Percentiles rank a stretch among this genome's conserved stretches.
phyloP scores from a whole-genome alignment of 2,113 vertebrate species.

The Erythrolamprus reginae region DNA sequence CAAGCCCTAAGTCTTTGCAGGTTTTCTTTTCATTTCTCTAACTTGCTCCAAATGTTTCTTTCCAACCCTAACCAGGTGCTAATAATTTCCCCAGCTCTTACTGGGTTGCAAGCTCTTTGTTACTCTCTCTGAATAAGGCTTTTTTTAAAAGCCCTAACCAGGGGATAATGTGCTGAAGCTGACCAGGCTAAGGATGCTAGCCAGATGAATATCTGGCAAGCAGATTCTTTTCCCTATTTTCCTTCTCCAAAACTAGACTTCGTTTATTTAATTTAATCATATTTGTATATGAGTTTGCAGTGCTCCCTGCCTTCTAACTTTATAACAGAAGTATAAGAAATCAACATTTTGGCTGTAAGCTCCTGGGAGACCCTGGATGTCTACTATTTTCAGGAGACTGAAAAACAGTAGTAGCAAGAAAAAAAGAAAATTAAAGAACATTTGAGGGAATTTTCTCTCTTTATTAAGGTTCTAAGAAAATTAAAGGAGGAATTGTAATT shows the following conservation, averaged over 20 bases:
- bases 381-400: neutral
- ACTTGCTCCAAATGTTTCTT: too few relatives aligned
- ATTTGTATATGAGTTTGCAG: neutral
- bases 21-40: too few relatives aligned
- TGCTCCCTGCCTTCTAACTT: neutral
- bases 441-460: neutral
- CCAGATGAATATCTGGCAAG: too few relatives aligned
- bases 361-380: neutral
- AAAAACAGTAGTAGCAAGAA: neutral
- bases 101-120: too few relatives aligned
- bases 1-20: too few relatives aligned
- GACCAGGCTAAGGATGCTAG: too few relatives aligned
- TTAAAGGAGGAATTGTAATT: neutral
- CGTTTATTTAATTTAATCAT: neutral
- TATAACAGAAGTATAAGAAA: neutral
- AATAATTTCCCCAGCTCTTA: too few relatives aligned
- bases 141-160: too few relatives aligned
- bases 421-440: neutral
- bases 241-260: neutral
- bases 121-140: too few relatives aligned
- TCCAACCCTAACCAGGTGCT: too few relatives aligned
- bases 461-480: neutral
- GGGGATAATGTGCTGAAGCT: too few relatives aligned
- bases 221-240: too few relatives aligned
- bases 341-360: neutral